Base-by-base conservation (phyloP, 2,888 invertebrate species). In the Cancer borealis region DNA sequence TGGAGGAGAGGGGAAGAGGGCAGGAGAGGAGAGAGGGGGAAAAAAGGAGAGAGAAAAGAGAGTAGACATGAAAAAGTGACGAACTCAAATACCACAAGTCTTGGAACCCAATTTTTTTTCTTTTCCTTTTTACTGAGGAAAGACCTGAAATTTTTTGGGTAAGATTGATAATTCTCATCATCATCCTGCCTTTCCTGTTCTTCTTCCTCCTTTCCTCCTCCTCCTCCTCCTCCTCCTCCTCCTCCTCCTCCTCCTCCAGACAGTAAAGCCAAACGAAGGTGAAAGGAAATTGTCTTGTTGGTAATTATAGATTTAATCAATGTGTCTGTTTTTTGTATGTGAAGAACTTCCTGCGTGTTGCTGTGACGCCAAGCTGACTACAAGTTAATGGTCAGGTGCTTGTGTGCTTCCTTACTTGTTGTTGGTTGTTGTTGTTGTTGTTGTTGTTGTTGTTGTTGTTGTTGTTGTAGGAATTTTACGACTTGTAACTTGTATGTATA, bases 11-110 rank as follows among this genome's bases (percentile, higher is more conserved):
- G 5, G 60, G 54, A 60, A 39, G 39, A 39, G 39, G 84, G 39
- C 4, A 84, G 14, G 39, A 84, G 30, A 84, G 26, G 73, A 26
- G 8, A 26, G 73, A 79, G 17, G 17, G 17, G 17, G 17, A 26
- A 30, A 39, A 84, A 84, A 39, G 30, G 39, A 39, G 73, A 26
- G 26, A 79, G 73, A 79, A 79, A 84, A 84, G n/a, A 39, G 84
- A 84, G 84, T 39, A 4, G 30, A 84, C 84, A 30, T 84, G 84
- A 84, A 84, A 84, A 84, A 84, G 14, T 21, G 84, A 84, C 84
- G 39, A 84, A 84, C 39, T 84, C 84, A 84, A 84, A 84, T 84
- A 84, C 84, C 84, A 84, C 84, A 84, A 39, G 84, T 84, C 84
- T n/a, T 84, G 84, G 84, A 84, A 84, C 39, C 84, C 84, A 84